Evolutionary conservation across 2,113 vertebrate genomes (phyloP).

Genomic region (Uria lomvia): DNA sequence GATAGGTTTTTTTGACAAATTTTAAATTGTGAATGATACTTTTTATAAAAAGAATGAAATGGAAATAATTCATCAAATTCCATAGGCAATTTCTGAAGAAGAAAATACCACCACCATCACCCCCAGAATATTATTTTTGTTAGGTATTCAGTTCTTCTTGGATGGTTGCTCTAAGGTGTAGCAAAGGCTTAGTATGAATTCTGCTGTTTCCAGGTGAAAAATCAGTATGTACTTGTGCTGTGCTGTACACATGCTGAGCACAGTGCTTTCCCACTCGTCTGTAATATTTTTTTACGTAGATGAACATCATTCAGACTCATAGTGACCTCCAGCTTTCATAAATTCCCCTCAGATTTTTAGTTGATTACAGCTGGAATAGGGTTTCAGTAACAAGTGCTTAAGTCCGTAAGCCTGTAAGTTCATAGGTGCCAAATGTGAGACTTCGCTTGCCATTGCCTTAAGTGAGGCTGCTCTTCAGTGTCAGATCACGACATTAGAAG

Average conservation of each 20-base stretch:
- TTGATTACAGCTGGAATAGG: background rate
- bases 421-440: background rate
- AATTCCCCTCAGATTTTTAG: background rate
- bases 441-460: background rate
- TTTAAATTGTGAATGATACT: background rate
- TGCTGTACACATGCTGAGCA: background rate
- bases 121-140: background rate
- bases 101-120: background rate
- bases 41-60: background rate
- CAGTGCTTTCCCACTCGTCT: background rate
- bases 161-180: background rate
- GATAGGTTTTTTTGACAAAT: background rate
- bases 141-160: background rate
- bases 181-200: background rate
- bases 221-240: background rate
- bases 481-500: background rate
- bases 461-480: background rate
- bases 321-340: background rate
- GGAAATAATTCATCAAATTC: background rate
- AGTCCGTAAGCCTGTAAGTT: background rate
- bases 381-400: background rate
- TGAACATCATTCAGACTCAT: background rate
- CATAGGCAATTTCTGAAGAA: background rate
- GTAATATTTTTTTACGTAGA: background rate
- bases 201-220: background rate